A percentile compares a stretch with the other conserved stretches of the same genome.
Evolutionary conservation across 2,888 invertebrate genomes (phyloP).

Genomic region (Drosophila mercatorum): DNA sequence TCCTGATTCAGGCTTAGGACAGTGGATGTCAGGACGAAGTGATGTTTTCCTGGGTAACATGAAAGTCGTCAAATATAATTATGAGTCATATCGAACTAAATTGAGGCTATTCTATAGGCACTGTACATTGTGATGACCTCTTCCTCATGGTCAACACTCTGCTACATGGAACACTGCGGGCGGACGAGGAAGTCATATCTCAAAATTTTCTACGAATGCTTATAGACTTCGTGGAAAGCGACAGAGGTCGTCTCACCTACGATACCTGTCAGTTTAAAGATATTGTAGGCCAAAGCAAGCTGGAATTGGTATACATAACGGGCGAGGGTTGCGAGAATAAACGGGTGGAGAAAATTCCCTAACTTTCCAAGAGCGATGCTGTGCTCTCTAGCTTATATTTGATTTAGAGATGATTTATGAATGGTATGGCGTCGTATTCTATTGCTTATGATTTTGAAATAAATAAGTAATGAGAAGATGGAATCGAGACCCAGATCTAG

Average conservation of each 20-base stretch:
- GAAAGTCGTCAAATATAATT: too few relatives aligned
- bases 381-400: neutral
- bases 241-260: neutral
- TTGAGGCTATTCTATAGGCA: neutral
- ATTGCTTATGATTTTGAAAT: neutral
- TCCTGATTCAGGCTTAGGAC: conserved; percentile 86
- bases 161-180: neutral
- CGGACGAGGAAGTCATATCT: conserved; percentile 11
- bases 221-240: neutral
- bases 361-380: neutral
- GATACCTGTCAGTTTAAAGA: neutral
- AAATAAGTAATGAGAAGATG: neutral
- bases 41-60: conserved; percentile 85
- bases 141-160: neutral
- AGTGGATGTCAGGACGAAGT: conserved; percentile 85
- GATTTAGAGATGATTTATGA: neutral
- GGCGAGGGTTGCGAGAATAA: neutral
- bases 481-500: too few relatives aligned
- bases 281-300: neutral
- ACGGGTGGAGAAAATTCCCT: neutral
- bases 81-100: neutral
- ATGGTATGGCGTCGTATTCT: neutral
- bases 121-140: conserved; percentile 1
- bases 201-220: neutral
- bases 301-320: conserved; percentile 5